A percentile compares a stretch with the other conserved stretches of the same genome.
phyloP scores from a whole-genome alignment of 2,113 vertebrate genomes.

The Cervus canadensis region DNA sequence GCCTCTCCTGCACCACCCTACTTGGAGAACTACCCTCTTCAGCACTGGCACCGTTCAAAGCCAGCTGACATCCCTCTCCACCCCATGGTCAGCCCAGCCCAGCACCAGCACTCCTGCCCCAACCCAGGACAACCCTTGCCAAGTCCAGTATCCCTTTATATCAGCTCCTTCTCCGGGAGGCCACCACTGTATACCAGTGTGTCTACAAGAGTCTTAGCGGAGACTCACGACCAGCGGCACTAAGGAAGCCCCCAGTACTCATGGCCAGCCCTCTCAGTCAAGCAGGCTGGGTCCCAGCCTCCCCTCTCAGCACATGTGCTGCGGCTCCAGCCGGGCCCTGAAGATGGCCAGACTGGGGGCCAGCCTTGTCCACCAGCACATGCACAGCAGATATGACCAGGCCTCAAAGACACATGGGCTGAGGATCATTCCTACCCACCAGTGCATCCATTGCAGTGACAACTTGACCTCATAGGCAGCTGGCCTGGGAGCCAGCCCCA shows the following conservation, averaged over 20 bases:
- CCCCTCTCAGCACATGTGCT: not conserved
- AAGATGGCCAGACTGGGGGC: not conserved
- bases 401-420: not conserved
- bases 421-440: not conserved
- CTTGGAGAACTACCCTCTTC: not conserved
- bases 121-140: not conserved
- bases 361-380: not conserved
- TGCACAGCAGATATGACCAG: not conserved
- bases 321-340: not conserved
- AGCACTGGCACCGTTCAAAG: not conserved
- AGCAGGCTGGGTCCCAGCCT: not conserved
- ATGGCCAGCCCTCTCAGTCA: not conserved
- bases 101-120: not conserved
- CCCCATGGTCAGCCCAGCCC: not conserved
- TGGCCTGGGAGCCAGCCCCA: not conserved
- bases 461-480: not conserved
- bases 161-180: not conserved
- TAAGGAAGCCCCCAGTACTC: not conserved
- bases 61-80: too few relatives aligned
- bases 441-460: not conserved
- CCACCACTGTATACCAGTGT: not conserved
- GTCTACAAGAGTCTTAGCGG: not conserved
- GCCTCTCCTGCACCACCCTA: not conserved
- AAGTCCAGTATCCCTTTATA: not conserved
- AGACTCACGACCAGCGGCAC: accelerated